phyloP scores from a whole-genome alignment of 2,888 invertebrate genomes.

The Agrilus mali region DNA sequence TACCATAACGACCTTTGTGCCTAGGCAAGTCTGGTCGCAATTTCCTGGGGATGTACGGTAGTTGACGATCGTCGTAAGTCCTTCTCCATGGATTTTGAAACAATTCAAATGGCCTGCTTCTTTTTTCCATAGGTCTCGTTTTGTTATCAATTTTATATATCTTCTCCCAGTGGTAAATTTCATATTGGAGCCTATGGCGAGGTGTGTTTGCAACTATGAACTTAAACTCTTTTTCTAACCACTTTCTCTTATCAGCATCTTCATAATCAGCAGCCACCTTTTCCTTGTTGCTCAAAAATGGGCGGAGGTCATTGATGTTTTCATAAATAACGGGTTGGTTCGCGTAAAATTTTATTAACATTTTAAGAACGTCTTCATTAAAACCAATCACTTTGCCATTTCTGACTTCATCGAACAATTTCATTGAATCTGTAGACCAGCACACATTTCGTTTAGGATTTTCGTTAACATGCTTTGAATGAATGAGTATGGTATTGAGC shows the following conservation, averaged over 20 bases:
- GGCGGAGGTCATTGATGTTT: constrained; percentile 49
- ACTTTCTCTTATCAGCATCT: constrained; percentile 52
- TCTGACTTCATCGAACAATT: constrained; percentile 62
- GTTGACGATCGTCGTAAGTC: constrained; percentile 51
- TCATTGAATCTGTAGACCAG: constrained; percentile 59
- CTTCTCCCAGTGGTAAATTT: constrained; percentile 69
- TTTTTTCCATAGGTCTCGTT: constrained; percentile 55
- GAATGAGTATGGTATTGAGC: constrained; percentile 68
- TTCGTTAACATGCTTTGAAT: constrained; percentile 45
- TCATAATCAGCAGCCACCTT: constrained; percentile 53
- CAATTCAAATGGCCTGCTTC: constrained; percentile 57
- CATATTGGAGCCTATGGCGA: constrained; percentile 47
- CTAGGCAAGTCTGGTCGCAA: constrained; percentile 47
- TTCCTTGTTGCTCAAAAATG: constrained; percentile 52
- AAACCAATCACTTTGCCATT: constrained; percentile 62
- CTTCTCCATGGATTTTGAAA: constrained; percentile 48
- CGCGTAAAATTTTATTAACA: constrained; percentile 60
- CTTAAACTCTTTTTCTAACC: constrained; percentile 59
- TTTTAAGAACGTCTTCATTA: constrained; percentile 65
- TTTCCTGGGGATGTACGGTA: constrained; percentile 56
- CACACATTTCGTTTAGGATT: constrained; percentile 69
- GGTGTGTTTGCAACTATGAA: constrained; percentile 56
- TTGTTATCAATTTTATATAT: constrained; percentile 66
- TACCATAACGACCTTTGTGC: constrained; percentile 48
- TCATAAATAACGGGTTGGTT: constrained; percentile 52